phyloP scores from a whole-genome alignment of 2,113 vertebrate genomes.

The Pterocles burchelli region DNA sequence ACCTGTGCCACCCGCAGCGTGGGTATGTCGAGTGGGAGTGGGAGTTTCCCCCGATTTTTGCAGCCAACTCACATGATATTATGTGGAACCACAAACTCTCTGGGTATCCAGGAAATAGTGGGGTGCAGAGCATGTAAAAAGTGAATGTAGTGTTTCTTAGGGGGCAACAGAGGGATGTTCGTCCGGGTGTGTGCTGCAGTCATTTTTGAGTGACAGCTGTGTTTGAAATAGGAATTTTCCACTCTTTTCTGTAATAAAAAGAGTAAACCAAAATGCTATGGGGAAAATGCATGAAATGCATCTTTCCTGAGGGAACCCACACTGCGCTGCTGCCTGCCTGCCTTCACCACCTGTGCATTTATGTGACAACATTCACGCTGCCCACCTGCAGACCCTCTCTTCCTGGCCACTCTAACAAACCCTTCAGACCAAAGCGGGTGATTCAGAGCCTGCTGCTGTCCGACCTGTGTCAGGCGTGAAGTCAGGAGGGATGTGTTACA shows the following conservation, averaged over 20 bases:
- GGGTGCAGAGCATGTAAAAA: fast-evolving
- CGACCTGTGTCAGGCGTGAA: background rate
- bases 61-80: fast-evolving
- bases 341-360: fast-evolving
- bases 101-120: background rate
- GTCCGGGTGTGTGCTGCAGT: background rate
- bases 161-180: background rate
- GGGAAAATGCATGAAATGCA: background rate
- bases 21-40: fast-evolving
- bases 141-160: fast-evolving
- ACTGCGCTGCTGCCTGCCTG: background rate
- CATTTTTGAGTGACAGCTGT: background rate
- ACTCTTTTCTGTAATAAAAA: background rate
- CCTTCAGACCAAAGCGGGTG: fast-evolving
- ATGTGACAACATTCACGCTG: background rate
- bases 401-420: background rate
- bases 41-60: fast-evolving
- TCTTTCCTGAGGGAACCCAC: background rate
- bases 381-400: background rate
- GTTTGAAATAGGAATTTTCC: background rate
- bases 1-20: fast-evolving
- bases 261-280: background rate
- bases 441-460: background rate
- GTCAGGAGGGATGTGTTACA: background rate
- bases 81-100: background rate